Conservation (phyloP, 2,888 invertebrate species). For the Hirtodrosophila trivittata region DNA sequence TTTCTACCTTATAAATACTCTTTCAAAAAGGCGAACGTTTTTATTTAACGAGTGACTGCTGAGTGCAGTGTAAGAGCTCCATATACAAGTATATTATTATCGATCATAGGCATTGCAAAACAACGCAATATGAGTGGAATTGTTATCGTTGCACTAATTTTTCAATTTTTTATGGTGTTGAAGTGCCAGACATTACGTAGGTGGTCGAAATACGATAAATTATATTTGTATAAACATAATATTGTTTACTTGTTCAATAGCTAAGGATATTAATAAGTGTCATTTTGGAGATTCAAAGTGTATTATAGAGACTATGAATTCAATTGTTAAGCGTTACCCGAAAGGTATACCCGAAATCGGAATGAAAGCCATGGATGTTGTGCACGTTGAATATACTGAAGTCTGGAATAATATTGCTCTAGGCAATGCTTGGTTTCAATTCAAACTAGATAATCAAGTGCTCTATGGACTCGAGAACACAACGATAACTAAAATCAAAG, state of each 20-base stretch:
- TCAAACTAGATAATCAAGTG: slow-evolving; percentile 29
- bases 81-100: slow-evolving; percentile 6
- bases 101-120: background rate
- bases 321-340: slow-evolving; percentile 38
- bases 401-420: slow-evolving; percentile 23
- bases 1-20: slow-evolving; percentile 23
- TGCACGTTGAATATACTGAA: slow-evolving; percentile 33
- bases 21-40: background rate
- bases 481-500: slow-evolving; percentile 49
- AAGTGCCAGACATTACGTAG: slow-evolving; percentile 30
- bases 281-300: slow-evolving; percentile 48
- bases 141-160: background rate
- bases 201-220: slow-evolving; percentile 5
- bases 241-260: too few relatives aligned
- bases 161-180: slow-evolving; percentile 4
- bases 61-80: too few relatives aligned
- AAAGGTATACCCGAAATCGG: slow-evolving; percentile 56
- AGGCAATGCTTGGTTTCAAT: slow-evolving; percentile 19
- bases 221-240: too few relatives aligned
- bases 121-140: slow-evolving; percentile 11
- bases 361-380: slow-evolving; percentile 21
- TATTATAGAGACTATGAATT: slow-evolving; percentile 43
- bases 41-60: slow-evolving; percentile 19
- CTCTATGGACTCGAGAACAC: slow-evolving; percentile 55
- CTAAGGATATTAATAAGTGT: slow-evolving; percentile 42